Conservation (phyloP, 2,113 vertebrate genomes). For the Cyprinus carpio region DNA sequence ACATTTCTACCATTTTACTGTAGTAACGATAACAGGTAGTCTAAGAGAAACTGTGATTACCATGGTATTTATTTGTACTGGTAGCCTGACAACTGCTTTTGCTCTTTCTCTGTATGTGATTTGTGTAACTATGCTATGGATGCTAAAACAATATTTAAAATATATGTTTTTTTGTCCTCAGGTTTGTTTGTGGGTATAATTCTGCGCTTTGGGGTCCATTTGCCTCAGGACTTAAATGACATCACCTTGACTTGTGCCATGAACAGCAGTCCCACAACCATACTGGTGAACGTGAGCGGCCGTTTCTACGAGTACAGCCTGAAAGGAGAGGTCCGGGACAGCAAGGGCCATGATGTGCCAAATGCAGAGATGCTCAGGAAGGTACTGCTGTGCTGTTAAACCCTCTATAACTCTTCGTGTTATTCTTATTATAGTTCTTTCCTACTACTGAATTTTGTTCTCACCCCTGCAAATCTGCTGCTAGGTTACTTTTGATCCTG, state of each 20-base stretch:
- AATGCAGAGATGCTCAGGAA: slow-evolving; percentile 96
- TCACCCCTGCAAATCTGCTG: not conserved
- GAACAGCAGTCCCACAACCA: slow-evolving; percentile 85
- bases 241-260: slow-evolving; percentile 85
- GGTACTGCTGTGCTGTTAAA: slow-evolving; percentile 68
- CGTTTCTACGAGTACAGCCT: slow-evolving; percentile 93
- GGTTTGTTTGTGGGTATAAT: slow-evolving; percentile 92
- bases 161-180: slow-evolving; percentile 59
- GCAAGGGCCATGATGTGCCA: slow-evolving; percentile 85
- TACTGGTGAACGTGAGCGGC: slow-evolving; percentile 93
- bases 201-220: slow-evolving; percentile 89
- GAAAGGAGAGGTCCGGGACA: slow-evolving; percentile 88
- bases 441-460: not conserved
- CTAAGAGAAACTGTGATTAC: no score
- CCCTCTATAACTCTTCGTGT: not conserved
- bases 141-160: no score
- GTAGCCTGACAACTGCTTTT: no score
- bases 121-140: no score
- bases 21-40: no score
- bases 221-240: slow-evolving; percentile 84
- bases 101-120: no score
- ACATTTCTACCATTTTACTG: no score
- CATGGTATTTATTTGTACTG: no score
- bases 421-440: not conserved
- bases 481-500: slow-evolving; percentile 97